Percentiles rank a stretch among this genome's conserved stretches.
phyloP scores from a whole-genome alignment of 2,797 vertebrate species.

The Rhinoraja longicauda region DNA sequence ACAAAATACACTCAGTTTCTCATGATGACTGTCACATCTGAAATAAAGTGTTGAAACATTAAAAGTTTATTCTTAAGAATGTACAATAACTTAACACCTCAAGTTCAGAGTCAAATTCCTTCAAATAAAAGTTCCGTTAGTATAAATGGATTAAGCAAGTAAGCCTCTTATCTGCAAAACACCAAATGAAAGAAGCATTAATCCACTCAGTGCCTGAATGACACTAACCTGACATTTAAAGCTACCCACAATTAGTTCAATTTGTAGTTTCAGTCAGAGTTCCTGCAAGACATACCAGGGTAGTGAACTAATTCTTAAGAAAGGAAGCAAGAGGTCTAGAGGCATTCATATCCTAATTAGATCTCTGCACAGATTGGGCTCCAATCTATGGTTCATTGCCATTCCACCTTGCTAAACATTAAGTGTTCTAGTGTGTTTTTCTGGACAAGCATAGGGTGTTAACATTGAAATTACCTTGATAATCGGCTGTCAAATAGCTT shows the following conservation, averaged over 20 bases:
- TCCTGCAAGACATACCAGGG: background rate
- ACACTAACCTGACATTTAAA: background rate
- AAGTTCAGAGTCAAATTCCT: background rate
- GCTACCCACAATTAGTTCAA: background rate
- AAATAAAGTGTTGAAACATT: constrained; percentile 32
- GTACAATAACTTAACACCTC: background rate
- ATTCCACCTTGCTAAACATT: background rate
- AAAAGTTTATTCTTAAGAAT: background rate
- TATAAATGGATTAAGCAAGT: background rate
- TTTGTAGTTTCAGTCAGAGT: no score
- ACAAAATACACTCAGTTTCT: constrained; percentile 98
- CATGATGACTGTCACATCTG: constrained; percentile 96
- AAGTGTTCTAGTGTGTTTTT: background rate
- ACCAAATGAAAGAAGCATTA: background rate
- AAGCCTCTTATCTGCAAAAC: background rate
- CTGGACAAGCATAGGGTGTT: background rate
- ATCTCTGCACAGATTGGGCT: background rate
- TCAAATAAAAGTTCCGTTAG: background rate
- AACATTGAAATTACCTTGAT: background rate
- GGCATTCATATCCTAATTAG: background rate
- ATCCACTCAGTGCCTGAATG: background rate
- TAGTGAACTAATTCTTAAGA: background rate
- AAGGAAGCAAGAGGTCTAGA: background rate
- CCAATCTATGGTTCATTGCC: background rate
- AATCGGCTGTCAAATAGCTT: background rate